Conservation (phyloP, 1,140 invertebrate genomes). For the Hyposmocoma kahamanoa region DNA sequence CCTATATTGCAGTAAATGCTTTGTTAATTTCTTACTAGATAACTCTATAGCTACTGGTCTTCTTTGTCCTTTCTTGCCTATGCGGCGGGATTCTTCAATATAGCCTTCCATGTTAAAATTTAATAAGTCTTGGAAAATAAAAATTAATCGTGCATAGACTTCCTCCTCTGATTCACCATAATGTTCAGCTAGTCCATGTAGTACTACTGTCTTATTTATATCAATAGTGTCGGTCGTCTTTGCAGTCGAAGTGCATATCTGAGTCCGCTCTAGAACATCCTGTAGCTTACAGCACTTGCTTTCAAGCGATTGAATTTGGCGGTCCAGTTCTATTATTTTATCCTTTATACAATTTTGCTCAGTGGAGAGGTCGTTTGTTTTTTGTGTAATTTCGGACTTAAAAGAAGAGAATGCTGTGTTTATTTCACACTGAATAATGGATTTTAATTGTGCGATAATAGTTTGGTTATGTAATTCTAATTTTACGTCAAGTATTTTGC, state of each 20-base stretch:
- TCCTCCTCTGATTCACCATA: background rate
- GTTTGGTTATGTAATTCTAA: background rate
- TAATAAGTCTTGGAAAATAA: conserved; percentile 2
- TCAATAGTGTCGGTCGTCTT: background rate
- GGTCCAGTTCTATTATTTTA: background rate
- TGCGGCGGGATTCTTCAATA: background rate
- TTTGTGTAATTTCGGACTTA: background rate
- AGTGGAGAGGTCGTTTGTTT: background rate
- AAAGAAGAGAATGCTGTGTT: background rate
- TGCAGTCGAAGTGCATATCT: too few relatives aligned
- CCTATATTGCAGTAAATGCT: background rate
- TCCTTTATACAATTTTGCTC: background rate
- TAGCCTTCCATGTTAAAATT: conserved; percentile 1
- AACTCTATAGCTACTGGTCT: conserved; percentile 2
- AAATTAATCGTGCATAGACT: background rate
- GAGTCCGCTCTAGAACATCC: background rate
- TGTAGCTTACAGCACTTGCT: background rate
- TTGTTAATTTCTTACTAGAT: background rate
- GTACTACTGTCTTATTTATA: background rate
- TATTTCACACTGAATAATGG: background rate
- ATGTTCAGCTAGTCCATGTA: conserved; percentile 2
- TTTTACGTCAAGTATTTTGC: background rate
- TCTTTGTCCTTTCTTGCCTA: background rate
- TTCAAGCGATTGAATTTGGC: background rate
- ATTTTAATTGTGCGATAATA: background rate